Evolutionary conservation across 2,888 invertebrate species (phyloP), one percentile per base, ranked within the genome.

Genomic region (Malachius bipustulatus): DNA sequence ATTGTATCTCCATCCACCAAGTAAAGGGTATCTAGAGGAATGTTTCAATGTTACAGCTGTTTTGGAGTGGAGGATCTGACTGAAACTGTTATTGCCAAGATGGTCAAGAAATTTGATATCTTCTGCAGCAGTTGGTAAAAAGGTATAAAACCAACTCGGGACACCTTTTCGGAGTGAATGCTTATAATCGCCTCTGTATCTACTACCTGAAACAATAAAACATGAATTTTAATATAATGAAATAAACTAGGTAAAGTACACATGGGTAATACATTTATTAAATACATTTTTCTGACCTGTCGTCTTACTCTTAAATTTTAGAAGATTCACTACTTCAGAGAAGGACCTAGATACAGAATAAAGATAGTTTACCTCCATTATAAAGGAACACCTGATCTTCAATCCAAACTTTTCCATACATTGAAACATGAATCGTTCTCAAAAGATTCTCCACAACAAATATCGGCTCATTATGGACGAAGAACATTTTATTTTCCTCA

Each of bases 391-490:
- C 42, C 26, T 42, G 30, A 38, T 52, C 51, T 29, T 45, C 34
- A 14, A 54, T 30, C 10, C 33, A 30, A 34, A 54, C 48, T 37
- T 38, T 40, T 12, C 51, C 51, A 37, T 37, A 52, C 36, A 51
- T 50, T 3, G 48, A 51, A n/a, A 54, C 40, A 37, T 45, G 45
- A 32, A 54, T 50, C 4, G 14, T 43, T 19, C 52, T 37, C 11
- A 45, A 32, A 27, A 54, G 39, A 14, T 41, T 40, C n/a, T 36
- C 36, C 19, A 51, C 44, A 8, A 38, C 32, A 9, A 45, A 39
- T 15, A 48, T 38, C 2, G 44, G 43, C 9, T 39, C 38, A 26
- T 43, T 41, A 39, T 39, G 24, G 10, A 38, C 14, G 31, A 42
- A 44, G 11, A 29, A 34, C 1, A 30, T 31, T 12, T 31, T 38